phyloP scores from a whole-genome alignment of 1,140 invertebrate species.

The Hycleus cichorii region DNA sequence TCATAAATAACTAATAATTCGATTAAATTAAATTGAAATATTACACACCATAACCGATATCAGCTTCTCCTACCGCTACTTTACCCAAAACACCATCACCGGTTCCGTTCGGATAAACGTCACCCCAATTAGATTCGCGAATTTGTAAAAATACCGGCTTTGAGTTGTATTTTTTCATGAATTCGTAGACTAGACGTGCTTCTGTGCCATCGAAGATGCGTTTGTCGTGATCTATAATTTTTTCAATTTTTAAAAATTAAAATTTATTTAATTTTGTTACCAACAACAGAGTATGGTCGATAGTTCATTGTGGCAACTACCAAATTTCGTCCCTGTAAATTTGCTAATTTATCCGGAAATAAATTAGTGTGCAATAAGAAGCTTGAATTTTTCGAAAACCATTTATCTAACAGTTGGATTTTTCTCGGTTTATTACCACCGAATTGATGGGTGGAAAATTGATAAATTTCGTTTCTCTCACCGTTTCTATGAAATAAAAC shows the following conservation, averaged over 20 bases:
- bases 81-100: background rate
- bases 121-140: background rate
- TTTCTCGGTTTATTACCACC: slow-evolving; percentile 1
- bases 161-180: slow-evolving; percentile 1
- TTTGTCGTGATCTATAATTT: background rate
- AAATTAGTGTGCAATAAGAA: slow-evolving; percentile 11
- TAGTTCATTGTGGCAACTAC: slow-evolving; percentile 17
- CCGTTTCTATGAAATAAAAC: background rate
- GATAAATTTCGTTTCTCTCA: background rate
- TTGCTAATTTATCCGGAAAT: slow-evolving; percentile 17
- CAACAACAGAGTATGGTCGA: slow-evolving; percentile 15
- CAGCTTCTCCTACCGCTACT: too few relatives aligned
- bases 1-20: background rate
- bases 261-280: slow-evolving; percentile 1
- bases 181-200: slow-evolving; percentile 1
- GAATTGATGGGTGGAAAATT: slow-evolving; percentile 17
- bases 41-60: too few relatives aligned
- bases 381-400: slow-evolving; percentile 14
- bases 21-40: too few relatives aligned
- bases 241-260: background rate
- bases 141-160: background rate
- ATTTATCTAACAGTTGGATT: slow-evolving; percentile 9
- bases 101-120: background rate
- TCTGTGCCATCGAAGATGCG: background rate
- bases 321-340: slow-evolving; percentile 10